A percentile compares a stretch with the other conserved stretches of the same genome.
Evolutionary conservation across 1,140 invertebrate species (phyloP).

Genomic region (Eueides isabella): DNA sequence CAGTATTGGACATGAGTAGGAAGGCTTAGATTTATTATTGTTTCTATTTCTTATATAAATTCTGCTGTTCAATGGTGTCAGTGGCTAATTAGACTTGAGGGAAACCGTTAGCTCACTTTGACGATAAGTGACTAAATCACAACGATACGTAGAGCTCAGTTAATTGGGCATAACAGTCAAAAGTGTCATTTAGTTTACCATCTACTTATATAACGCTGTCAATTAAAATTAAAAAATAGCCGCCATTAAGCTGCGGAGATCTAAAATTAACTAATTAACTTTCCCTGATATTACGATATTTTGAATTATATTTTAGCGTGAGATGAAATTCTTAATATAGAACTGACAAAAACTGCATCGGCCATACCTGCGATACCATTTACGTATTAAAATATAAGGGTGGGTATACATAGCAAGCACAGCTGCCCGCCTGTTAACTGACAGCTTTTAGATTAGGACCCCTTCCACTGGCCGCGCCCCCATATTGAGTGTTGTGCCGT

Average conservation of each 20-base stretch:
- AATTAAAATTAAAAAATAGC: constrained; percentile 33
- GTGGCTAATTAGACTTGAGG: constrained; percentile 59
- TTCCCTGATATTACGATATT: neutral
- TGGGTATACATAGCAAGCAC: constrained; percentile 55
- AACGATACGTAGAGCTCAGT: constrained; percentile 53
- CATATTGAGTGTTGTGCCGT: constrained; percentile 68
- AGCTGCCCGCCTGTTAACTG: constrained; percentile 67
- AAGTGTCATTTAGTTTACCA: constrained; percentile 46
- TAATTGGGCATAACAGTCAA: constrained; percentile 56
- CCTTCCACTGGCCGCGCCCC: constrained; percentile 55
- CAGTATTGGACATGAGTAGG: constrained; percentile 60
- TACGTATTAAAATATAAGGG: constrained; percentile 35
- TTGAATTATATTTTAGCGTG: neutral
- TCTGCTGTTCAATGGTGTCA: constrained; percentile 54
- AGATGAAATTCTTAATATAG: neutral
- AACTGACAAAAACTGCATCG: constrained; percentile 22
- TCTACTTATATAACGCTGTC: constrained; percentile 36
- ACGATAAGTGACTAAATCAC: constrained; percentile 56
- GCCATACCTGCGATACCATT: constrained; percentile 42
- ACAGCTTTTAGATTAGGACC: constrained; percentile 77
- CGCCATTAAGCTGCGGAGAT: constrained; percentile 14
- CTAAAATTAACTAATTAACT: constrained; percentile 2
- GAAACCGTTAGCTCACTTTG: constrained; percentile 47
- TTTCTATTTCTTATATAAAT: constrained; percentile 70
- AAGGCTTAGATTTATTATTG: constrained; percentile 67